Evolutionary conservation across 2,113 vertebrate species (phyloP).

Genomic region (Phyllostomus discolor): DNA sequence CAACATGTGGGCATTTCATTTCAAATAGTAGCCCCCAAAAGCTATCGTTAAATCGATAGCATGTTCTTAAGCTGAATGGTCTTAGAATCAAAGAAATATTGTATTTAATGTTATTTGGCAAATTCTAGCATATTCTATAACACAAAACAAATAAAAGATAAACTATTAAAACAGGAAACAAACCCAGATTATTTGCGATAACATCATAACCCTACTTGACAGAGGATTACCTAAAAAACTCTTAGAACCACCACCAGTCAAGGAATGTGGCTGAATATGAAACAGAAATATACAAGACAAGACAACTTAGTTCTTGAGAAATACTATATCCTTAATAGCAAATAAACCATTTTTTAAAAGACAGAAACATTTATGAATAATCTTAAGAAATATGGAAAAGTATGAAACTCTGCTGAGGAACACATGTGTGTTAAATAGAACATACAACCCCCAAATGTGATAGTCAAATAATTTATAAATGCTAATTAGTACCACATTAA

Average conservation of each 20-base stretch:
- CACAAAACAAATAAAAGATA: background rate
- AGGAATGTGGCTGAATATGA: background rate
- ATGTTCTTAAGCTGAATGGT: background rate
- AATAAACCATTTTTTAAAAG: background rate
- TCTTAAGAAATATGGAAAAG: background rate
- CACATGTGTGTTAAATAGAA: background rate
- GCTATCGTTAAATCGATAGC: background rate
- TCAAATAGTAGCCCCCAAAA: background rate
- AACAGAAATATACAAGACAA: slow-evolving; percentile 15
- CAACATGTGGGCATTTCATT: background rate
- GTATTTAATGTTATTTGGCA: background rate
- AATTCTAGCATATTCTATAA: background rate
- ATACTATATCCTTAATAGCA: background rate
- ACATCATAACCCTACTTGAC: background rate
- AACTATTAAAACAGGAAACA: background rate
- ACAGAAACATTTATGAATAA: background rate
- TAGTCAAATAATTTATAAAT: background rate
- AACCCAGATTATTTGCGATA: background rate
- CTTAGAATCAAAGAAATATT: slow-evolving; percentile 12
- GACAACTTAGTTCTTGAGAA: background rate
- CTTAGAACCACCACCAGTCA: background rate
- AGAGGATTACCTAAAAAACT: background rate
- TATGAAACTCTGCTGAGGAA: background rate
- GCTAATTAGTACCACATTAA: background rate
- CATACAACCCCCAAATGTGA: background rate